Base-by-base conservation (phyloP, 2,113 vertebrate genomes). In the Gnathonemus longibarbis region DNA sequence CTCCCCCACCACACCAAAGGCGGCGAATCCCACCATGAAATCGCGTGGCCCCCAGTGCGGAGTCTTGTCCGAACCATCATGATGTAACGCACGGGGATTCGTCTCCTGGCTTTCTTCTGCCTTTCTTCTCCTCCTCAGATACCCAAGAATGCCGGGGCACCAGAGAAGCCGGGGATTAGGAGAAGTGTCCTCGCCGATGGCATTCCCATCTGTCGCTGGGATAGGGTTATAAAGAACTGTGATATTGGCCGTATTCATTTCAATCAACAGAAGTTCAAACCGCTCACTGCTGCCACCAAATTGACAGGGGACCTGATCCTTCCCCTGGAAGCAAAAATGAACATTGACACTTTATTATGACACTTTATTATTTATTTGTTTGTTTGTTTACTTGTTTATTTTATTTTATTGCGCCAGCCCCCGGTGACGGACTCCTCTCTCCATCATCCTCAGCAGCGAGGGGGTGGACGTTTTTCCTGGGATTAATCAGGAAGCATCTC, bases 401-500 rank as follows among this genome's bases (percentile, higher is more conserved):
- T 48, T n/a, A 88, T 53, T 90, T 87, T 35, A 49, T 80, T 92
- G 92, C 35, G 21, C 8, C 52, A 70, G 90, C 90, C 90, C 87
- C 70, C 24, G 83, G 89, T 45, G 13, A 35, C 52, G 90, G 89
- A 89, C 91, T 56, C 85, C 90, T 90, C 31, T 74, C 87, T 91
- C 52, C 90, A 91, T 94, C 87, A 48, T 88, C 90, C 88, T 39
- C 89, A 89, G 92, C 91, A 83, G 88, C 91, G 92, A 92, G 92
- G 88, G 88, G 58, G 8, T 88, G 89, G 85, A 91, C 89, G 66
- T 90, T 93, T 91, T 92, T 92, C 92, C 92, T 90, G 89, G 62
- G 90, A 89, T 92, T 95, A 95, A 96, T 96, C 94, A 96, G 96
- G 96, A 96, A 96, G 94, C 91, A 90, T 92, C 91, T 93, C 49